Evolutionary conservation across 2,888 invertebrate species (phyloP).

Genomic region (Parascotia fuliginaria): DNA sequence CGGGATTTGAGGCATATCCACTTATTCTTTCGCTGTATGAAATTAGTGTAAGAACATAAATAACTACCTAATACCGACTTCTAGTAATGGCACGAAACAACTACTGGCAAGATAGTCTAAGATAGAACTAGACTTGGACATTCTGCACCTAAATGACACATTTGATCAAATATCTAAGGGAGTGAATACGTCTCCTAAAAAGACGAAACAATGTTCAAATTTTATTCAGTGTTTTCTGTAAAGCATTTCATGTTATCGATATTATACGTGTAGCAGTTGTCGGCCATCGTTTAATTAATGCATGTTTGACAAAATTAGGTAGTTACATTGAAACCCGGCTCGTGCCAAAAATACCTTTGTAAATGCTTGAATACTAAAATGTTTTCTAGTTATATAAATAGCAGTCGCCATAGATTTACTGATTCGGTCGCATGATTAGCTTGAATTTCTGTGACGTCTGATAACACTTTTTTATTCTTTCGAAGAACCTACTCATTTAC

Average conservation of each 20-base stretch:
- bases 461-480: slow-evolving; percentile 13
- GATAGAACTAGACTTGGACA: too few relatives aligned
- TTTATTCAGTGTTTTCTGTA: slow-evolving; percentile 10
- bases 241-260: slow-evolving; percentile 13
- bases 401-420: too few relatives aligned
- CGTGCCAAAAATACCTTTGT: slow-evolving; percentile 2
- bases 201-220: background rate
- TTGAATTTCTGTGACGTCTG: slow-evolving; percentile 18
- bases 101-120: too few relatives aligned
- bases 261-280: background rate
- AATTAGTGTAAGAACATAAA: too few relatives aligned
- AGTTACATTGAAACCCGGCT: background rate
- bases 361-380: slow-evolving; percentile 8
- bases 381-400: slow-evolving; percentile 17
- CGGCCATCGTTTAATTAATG: background rate
- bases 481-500: background rate
- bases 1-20: too few relatives aligned
- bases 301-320: background rate
- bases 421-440: slow-evolving; percentile 22
- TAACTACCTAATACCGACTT: too few relatives aligned
- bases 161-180: background rate
- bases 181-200: background rate
- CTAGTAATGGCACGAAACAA: too few relatives aligned
- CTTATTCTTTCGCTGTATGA: too few relatives aligned
- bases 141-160: too few relatives aligned